Percentiles rank a stretch among this genome's conserved stretches.
Conservation (phyloP, 1,140 invertebrate genomes). For the Drosophila tani region DNA sequence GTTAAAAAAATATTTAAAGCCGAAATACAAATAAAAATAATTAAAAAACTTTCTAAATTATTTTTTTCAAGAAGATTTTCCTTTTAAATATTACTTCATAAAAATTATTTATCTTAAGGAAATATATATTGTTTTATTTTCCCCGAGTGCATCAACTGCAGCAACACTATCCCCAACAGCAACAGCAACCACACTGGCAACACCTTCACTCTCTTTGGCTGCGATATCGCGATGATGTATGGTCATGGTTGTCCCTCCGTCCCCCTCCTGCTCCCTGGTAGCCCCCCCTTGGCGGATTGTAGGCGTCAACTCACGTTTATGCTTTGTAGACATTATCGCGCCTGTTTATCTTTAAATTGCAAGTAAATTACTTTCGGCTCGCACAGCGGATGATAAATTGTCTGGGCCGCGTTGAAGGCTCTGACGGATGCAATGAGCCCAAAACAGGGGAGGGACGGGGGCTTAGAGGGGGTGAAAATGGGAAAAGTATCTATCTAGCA, state of each 20-base stretch:
- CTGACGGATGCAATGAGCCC: conserved; percentile 71
- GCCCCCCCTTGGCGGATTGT: conserved; percentile 58
- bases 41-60: too few species aligned
- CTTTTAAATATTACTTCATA: rapidly evolving
- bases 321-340: conserved; percentile 83
- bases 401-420: conserved; percentile 72
- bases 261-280: not conserved
- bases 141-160: conserved; percentile 5
- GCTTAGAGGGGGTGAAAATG: not conserved
- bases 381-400: conserved; percentile 77
- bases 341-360: conserved; percentile 84
- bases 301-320: conserved; percentile 84
- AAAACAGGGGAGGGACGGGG: not conserved
- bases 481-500: conserved; percentile 42
- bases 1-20: not conserved
- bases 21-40: too few species aligned
- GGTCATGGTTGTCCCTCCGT: conserved; percentile 44
- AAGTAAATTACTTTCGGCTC: conserved; percentile 83
- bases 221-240: conserved; percentile 77
- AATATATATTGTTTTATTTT: not conserved
- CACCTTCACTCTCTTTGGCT: conserved; percentile 75
- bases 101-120: not conserved
- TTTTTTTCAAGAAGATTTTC: not conserved
- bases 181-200: conserved; percentile 56
- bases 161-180: conserved; percentile 31